phyloP scores from a whole-genome alignment of 2,797 vertebrate genomes.

The Urosaurus nigricauda region DNA sequence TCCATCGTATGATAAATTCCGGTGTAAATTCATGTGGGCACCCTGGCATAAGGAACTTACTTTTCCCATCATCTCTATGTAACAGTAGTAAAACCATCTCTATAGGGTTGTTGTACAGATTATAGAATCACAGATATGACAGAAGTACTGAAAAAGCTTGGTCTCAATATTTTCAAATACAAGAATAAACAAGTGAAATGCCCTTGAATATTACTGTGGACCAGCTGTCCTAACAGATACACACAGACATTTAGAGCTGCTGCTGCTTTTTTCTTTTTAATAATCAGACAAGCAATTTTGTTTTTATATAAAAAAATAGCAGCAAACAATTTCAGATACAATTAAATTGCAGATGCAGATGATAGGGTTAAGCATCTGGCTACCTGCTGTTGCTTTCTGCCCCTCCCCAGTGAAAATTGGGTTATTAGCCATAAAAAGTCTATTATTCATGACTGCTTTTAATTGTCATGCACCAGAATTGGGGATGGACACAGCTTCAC shows the following conservation, averaged over 20 bases:
- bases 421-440: slow-evolving; percentile 47
- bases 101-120: neutral
- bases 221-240: neutral
- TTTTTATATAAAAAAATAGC: too few relatives aligned
- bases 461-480: slow-evolving; percentile 56
- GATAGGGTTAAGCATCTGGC: slow-evolving; percentile 44
- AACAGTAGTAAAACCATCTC: neutral
- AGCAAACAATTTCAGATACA: slow-evolving; percentile 23
- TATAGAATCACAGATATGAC: neutral
- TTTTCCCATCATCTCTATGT: neutral
- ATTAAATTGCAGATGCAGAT: slow-evolving; percentile 33
- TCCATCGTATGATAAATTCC: too few relatives aligned
- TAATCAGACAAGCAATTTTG: neutral
- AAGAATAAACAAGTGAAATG: neutral
- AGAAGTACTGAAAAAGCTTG: neutral
- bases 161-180: neutral
- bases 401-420: slow-evolving; percentile 34
- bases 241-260: too few relatives aligned
- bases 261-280: too few relatives aligned
- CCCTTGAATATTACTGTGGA: neutral
- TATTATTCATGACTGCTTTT: slow-evolving; percentile 40
- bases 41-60: neutral
- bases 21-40: neutral
- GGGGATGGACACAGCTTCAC: slow-evolving; percentile 15
- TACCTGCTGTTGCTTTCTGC: neutral